phyloP scores from a whole-genome alignment of 2,797 vertebrate genomes.

The Characodon lateralis region DNA sequence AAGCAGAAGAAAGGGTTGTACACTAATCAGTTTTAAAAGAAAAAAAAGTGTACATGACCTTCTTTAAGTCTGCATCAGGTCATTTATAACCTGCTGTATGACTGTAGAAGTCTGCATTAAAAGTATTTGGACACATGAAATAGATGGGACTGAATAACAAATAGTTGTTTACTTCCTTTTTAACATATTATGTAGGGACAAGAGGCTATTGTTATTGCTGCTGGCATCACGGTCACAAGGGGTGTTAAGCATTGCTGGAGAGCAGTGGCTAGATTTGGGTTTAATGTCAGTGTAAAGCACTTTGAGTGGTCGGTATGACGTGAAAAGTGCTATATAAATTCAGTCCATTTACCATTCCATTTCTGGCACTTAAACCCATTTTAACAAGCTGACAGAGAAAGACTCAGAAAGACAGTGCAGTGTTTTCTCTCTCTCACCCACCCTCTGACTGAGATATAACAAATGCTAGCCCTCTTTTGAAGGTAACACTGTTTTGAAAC shows the following conservation, averaged over 20 bases:
- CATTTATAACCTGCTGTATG: neutral
- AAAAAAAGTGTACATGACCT: neutral
- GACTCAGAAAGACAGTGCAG: neutral
- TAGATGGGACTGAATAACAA: neutral
- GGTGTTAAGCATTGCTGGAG: conserved; percentile 4
- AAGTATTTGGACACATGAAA: neutral
- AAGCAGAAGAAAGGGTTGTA: conserved; percentile 1
- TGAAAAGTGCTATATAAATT: no score
- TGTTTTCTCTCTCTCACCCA: no score
- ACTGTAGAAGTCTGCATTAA: neutral
- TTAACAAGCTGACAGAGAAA: neutral
- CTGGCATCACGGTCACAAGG: neutral
- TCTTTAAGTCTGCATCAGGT: conserved; percentile 10
- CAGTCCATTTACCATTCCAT: neutral
- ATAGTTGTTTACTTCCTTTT: neutral
- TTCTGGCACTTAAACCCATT: neutral
- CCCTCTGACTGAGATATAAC: neutral
- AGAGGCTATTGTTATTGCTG: conserved; percentile 4
- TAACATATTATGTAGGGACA: conserved; percentile 4
- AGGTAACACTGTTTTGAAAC: neutral
- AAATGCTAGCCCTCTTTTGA: neutral
- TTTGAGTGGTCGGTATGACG: no score
- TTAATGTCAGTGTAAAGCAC: neutral
- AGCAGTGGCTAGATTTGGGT: neutral
- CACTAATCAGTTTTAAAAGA: conserved; percentile 1